A percentile compares a stretch with the other conserved stretches of the same genome.
phyloP scores from a whole-genome alignment of 2,888 invertebrate genomes.

The Mamestra brassicae region DNA sequence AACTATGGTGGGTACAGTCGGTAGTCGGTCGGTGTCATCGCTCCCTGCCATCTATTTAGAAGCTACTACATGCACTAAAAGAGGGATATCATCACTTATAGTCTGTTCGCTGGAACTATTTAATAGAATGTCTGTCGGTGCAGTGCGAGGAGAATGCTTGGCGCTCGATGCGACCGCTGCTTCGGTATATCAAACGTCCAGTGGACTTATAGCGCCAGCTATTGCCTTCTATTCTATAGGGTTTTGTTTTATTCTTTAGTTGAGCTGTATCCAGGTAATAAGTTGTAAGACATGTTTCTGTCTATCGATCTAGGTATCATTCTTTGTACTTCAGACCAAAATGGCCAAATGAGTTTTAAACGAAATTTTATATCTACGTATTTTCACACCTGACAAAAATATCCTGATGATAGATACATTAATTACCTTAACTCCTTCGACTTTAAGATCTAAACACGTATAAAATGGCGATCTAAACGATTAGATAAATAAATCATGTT shows the following conservation, averaged over 20 bases:
- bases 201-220: conserved; percentile 29
- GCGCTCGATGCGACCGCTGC: conserved; percentile 28
- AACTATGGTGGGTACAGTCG: conserved; percentile 73
- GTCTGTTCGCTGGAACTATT: conserved; percentile 54
- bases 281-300: too few species aligned
- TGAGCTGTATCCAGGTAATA: neutral
- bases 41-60: conserved; percentile 72
- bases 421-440: conserved; percentile 5
- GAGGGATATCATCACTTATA: conserved; percentile 62
- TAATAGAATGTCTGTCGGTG: conserved; percentile 53
- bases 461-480: conserved; percentile 27
- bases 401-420: conserved; percentile 17
- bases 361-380: neutral
- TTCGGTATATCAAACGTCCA: conserved; percentile 26
- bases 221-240: neutral
- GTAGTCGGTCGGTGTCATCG: conserved; percentile 76
- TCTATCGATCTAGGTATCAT: neutral
- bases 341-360: neutral
- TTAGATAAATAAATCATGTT: conserved; percentile 49
- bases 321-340: neutral
- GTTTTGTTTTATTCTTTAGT: conserved; percentile 5
- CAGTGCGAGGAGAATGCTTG: conserved; percentile 47
- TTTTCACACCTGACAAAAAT: conserved; percentile 20
- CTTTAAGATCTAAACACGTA: conserved; percentile 10
- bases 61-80: conserved; percentile 62